Evolutionary conservation across 2,888 invertebrate species (phyloP).

Genomic region (Miltochrista miniata): DNA sequence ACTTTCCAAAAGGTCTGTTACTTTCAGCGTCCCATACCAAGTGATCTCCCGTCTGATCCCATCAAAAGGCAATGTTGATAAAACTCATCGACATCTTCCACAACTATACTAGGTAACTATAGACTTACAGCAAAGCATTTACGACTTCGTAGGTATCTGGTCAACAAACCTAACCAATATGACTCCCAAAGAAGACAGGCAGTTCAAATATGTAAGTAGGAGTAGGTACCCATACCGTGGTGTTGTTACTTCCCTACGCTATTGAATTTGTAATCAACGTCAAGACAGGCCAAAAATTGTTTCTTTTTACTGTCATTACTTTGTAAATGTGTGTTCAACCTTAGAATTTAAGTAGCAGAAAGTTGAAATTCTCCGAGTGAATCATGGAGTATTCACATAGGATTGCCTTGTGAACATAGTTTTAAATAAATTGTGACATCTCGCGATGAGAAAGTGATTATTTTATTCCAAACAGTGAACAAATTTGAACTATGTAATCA

Average conservation of each 20-base stretch:
- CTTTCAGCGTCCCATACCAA: too few relatives aligned
- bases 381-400: conserved; percentile 44
- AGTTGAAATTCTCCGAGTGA: conserved; percentile 57
- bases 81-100: too few relatives aligned
- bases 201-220: too few relatives aligned
- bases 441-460: conserved; percentile 62
- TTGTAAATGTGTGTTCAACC: conserved; percentile 78
- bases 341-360: conserved; percentile 69
- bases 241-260: conserved; percentile 16
- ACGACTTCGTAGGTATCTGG: too few relatives aligned
- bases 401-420: conserved; percentile 61
- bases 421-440: conserved; percentile 55
- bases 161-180: too few relatives aligned
- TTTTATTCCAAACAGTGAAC: conserved; percentile 75
- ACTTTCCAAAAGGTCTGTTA: too few relatives aligned
- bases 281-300: conserved; percentile 75
- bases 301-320: conserved; percentile 54
- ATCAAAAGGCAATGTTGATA: too few relatives aligned
- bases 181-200: too few relatives aligned
- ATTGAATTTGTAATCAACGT: conserved; percentile 45
- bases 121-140: too few relatives aligned
- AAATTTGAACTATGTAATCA: conserved; percentile 56
- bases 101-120: too few relatives aligned
- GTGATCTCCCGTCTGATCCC: too few relatives aligned
- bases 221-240: not conserved